These are phyloP conservation scores for Monopterus albus DNA, from an alignment of 2,113 vertebrate species.

Conservation along the genomic window DNA sequence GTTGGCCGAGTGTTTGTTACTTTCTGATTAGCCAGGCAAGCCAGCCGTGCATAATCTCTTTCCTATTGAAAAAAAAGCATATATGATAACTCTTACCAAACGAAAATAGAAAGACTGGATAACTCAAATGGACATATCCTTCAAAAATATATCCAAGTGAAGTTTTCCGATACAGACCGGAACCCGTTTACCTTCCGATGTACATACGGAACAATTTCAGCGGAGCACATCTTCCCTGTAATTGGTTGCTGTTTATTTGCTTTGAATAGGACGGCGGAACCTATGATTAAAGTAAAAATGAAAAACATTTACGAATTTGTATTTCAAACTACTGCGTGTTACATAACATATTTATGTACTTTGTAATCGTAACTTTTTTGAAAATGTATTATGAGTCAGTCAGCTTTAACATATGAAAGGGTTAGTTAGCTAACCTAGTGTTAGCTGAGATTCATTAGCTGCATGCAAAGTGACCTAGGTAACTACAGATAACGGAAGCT, in stretches of 20 bases:
- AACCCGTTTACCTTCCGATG: slow-evolving; percentile 5
- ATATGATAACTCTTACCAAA: no score
- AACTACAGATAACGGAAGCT: neutral
- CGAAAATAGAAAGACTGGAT: no score
- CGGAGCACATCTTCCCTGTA: slow-evolving; percentile 26
- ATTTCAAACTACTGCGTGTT: rapidly evolving
- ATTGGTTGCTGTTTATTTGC: slow-evolving; percentile 70
- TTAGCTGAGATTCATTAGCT: slow-evolving; percentile 47
- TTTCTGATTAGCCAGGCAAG: neutral
- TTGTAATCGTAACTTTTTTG: rapidly evolving
- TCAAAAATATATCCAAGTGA: neutral
- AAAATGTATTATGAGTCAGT: neutral
- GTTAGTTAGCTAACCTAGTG: neutral
- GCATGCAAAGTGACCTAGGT: neutral
- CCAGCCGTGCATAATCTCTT: neutral
- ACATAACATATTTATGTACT: neutral
- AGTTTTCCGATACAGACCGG: neutral
- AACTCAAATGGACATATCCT: neutral
- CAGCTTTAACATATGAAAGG: neutral
- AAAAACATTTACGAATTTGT: rapidly evolving
- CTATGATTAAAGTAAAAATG: neutral
- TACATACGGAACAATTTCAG: slow-evolving; percentile 1
- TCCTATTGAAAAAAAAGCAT: no score
- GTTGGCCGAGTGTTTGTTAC: neutral
- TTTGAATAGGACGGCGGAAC: slow-evolving; percentile 75